Evolutionary conservation across 2,888 invertebrate genomes (phyloP), one percentile per base, ranked within the genome.

Genomic region (Sthenelais limicola): DNA sequence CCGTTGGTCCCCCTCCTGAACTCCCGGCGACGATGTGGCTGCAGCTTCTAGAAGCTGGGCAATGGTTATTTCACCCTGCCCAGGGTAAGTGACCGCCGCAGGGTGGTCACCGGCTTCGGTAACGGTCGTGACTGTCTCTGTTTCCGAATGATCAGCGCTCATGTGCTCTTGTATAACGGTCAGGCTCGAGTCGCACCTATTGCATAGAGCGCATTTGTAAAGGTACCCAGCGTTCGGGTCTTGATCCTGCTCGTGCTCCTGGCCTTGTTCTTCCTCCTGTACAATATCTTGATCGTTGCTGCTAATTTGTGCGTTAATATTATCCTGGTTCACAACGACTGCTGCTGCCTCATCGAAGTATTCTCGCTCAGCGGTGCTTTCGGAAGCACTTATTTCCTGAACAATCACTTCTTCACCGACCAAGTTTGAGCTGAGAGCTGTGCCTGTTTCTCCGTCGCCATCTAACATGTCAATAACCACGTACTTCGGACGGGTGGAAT

Each of bases 361-460:
- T n/a, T n/a, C n/a, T n/a, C n/a, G n/a, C n/a, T n/a, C n/a, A n/a
- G n/a, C n/a, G n/a, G n/a, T n/a, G n/a, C n/a, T n/a, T n/a, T n/a
- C n/a, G n/a, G n/a, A n/a, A n/a, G n/a, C n/a, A n/a, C n/a, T n/a
- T n/a, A n/a, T n/a, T 18, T 62, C 35, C 1, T 18, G 38, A 4
- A 62, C 62, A 21, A 62, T 43, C 67, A 67, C 67, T 48, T 67
- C 67, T 43, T 67, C 24, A 2, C 67, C 67, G 2, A 67, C 67
- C 28, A 67, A 30, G 30, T 48, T 48, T 21, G 67, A 67, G 28
- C 38, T 9, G 9, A 62, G 38, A 12, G 62, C 62, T 7, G 62
- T 21, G 1, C 62, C 62, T 3, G 9, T 21, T 3, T 21, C 15
- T 9, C 43, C 62, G 9, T 62, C 62, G 3, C 35, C 38, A n/a